Conservation (phyloP, 2,113 vertebrate species). For the Carlito syrichta region DNA sequence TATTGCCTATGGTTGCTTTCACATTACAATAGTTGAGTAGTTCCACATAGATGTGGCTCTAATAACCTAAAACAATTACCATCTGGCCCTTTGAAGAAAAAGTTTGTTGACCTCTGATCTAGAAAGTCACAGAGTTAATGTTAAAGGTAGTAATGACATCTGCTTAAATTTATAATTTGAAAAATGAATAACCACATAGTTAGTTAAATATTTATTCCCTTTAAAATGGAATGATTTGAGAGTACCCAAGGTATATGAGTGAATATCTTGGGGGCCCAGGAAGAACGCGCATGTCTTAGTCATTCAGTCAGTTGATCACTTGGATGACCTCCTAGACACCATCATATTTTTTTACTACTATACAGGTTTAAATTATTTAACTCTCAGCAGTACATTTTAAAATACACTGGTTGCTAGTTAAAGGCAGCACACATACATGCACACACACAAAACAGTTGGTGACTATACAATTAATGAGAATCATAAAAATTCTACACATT, state of each 20-base stretch:
- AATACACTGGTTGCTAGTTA: not conserved
- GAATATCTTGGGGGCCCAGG: not conserved
- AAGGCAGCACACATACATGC: not conserved
- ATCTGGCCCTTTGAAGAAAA: not conserved
- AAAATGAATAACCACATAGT: not conserved
- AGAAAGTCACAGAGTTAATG: not conserved
- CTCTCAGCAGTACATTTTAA: not conserved
- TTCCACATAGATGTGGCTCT: not conserved
- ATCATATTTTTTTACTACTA: not conserved
- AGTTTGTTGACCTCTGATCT: not conserved
- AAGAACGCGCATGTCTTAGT: not conserved
- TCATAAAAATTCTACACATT: not conserved
- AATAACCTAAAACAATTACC: not conserved
- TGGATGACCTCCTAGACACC: not conserved
- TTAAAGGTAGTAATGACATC: not conserved
- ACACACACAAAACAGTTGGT: not conserved
- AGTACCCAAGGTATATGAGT: not conserved
- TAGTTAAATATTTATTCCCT: not conserved
- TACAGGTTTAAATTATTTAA: not conserved
- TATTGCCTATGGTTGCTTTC: not conserved
- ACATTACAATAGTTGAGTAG: not conserved
- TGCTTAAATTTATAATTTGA: not conserved
- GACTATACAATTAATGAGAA: slow-evolving; percentile 6
- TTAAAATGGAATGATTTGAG: not conserved
- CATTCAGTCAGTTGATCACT: not conserved